These are phyloP conservation scores for Oscheius sp. DNA, from an alignment of 2,888 invertebrate species.

Conservation along the genomic window DNA sequence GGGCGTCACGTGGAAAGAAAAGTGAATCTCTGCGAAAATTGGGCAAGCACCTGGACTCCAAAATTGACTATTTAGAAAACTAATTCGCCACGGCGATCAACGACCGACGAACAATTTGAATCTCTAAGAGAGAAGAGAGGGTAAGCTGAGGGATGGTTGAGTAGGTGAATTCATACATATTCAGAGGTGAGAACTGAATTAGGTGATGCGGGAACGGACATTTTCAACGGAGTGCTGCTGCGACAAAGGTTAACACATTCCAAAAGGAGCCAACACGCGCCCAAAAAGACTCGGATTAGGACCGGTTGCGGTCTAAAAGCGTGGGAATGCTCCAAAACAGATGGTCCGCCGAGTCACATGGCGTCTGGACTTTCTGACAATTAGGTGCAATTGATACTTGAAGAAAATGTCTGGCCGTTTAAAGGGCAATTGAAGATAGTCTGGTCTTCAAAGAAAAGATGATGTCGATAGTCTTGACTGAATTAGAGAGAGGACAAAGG, in stretches of 20 bases:
- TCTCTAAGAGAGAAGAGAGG: neutral
- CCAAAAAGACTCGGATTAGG: neutral
- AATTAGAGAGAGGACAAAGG: too few species aligned
- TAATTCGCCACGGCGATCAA: conserved; percentile 8
- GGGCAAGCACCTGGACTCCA: neutral
- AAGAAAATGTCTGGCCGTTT: too few species aligned
- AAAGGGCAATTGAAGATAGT: too few species aligned
- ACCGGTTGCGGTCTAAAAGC: neutral
- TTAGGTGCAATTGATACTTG: neutral
- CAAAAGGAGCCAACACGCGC: neutral
- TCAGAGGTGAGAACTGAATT: neutral
- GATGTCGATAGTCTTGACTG: too few species aligned
- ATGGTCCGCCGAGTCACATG: neutral
- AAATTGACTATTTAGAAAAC: conserved; percentile 14
- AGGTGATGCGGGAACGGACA: neutral
- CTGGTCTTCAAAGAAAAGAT: neutral
- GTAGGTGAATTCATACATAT: conserved; percentile 13
- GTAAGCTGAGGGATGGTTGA: neutral
- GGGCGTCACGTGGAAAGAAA: neutral
- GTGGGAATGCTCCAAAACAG: neutral
- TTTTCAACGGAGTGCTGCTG: neutral
- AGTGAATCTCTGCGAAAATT: neutral
- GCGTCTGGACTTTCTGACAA: too few species aligned
- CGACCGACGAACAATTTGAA: neutral
- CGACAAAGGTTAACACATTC: conserved; percentile 21